Conservation (phyloP, 2,888 invertebrate species). For the Melanostoma mellinum region DNA sequence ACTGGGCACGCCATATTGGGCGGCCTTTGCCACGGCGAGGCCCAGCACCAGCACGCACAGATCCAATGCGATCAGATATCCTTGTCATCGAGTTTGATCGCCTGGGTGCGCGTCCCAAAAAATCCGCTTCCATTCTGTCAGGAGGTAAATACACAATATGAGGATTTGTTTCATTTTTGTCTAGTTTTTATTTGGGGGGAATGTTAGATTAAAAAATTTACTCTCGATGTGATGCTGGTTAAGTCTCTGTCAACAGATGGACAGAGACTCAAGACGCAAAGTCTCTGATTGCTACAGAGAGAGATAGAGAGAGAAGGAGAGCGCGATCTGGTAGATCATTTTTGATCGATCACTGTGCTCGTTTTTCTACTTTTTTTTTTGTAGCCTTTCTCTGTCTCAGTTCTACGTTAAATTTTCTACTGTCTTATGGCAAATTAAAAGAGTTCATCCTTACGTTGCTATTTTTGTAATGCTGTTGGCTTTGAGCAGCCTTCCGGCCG, state of each 20-base stretch:
- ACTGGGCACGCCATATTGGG: conserved; percentile 41
- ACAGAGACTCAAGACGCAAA: conserved; percentile 64
- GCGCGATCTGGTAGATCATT: conserved; percentile 7
- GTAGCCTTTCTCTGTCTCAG: conserved; percentile 38
- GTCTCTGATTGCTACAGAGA: conserved; percentile 41
- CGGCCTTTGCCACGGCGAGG: conserved; percentile 74
- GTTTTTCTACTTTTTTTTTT: conserved; percentile 24
- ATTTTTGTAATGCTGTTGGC: conserved; percentile 79
- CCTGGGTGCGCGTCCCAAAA: conserved; percentile 76
- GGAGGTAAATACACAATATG: conserved; percentile 75
- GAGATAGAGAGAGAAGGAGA: conserved; percentile 42
- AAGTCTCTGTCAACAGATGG: conserved; percentile 59
- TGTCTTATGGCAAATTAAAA: conserved; percentile 53
- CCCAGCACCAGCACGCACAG: conserved; percentile 69
- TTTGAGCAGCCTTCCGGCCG: conserved; percentile 79
- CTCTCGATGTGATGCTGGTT: conserved; percentile 61
- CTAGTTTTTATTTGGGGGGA: conserved; percentile 42
- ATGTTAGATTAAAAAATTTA: conserved; percentile 67
- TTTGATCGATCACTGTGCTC: conserved; percentile 8
- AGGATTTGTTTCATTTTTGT: conserved; percentile 59
- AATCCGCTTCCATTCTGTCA: conserved; percentile 82
- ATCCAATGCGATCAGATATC: conserved; percentile 77
- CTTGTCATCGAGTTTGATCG: conserved; percentile 77
- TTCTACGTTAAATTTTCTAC: conserved; percentile 40
- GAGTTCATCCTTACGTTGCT: conserved; percentile 81